phyloP scores from a whole-genome alignment of 2,797 vertebrate genomes.

The Cynopterus sphinx region DNA sequence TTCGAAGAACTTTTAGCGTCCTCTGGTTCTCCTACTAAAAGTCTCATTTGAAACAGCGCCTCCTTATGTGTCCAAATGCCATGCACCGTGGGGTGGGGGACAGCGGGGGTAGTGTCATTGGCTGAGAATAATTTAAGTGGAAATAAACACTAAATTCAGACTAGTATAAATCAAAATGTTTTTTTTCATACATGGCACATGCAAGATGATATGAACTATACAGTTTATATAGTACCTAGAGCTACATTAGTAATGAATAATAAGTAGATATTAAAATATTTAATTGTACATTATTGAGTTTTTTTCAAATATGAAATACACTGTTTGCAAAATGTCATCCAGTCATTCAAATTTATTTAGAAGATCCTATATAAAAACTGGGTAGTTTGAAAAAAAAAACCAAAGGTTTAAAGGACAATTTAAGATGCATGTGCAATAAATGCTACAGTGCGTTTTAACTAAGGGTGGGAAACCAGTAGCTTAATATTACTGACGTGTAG shows the following conservation, averaged over 20 bases:
- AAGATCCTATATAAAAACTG: not conserved
- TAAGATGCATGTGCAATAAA: not conserved
- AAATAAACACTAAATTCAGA: slow-evolving; percentile 1
- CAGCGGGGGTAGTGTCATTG: no score
- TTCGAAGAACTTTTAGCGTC: not conserved
- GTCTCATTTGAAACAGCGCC: not conserved
- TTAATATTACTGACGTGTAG: rapidly evolving
- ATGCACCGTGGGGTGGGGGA: rapidly evolving
- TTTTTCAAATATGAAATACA: not conserved
- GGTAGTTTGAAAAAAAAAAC: not conserved
- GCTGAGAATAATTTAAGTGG: not conserved
- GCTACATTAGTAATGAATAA: not conserved
- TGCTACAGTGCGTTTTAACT: rapidly evolving
- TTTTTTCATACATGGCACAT: not conserved
- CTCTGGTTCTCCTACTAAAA: not conserved
- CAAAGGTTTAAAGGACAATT: not conserved
- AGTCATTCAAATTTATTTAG: not conserved
- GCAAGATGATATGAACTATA: not conserved
- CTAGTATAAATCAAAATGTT: not conserved
- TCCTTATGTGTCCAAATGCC: not conserved
- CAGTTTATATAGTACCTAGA: not conserved
- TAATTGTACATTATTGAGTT: not conserved
- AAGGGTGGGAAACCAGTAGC: not conserved
- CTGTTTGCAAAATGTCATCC: not conserved
- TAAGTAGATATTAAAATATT: not conserved